These are phyloP conservation scores for Trichopria drosophilae DNA, from an alignment of 2,888 invertebrate genomes.

Conservation along the genomic window DNA sequence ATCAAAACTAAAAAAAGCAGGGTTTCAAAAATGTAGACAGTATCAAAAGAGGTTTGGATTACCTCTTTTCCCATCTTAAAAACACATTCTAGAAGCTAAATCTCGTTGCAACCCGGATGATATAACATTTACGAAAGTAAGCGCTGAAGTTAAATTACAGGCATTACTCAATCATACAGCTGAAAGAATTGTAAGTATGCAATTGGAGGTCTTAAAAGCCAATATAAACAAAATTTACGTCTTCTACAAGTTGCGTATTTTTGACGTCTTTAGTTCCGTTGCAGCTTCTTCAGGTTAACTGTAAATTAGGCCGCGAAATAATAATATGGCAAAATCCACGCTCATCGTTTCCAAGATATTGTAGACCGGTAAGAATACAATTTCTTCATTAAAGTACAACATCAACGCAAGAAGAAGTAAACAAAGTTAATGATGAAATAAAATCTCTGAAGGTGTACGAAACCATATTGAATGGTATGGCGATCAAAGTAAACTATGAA, in stretches of 20 bases:
- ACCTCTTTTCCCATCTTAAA: slow-evolving; percentile 1
- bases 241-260: not conserved
- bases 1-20: slow-evolving; percentile 6
- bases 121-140: not conserved
- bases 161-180: slow-evolving; percentile 10
- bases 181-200: slow-evolving; percentile 11
- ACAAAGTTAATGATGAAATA: slow-evolving; percentile 25
- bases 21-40: not conserved
- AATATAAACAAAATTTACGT: slow-evolving; percentile 16
- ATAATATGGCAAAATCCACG: slow-evolving; percentile 26
- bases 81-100: slow-evolving; percentile 13
- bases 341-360: slow-evolving; percentile 20
- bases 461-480: slow-evolving; percentile 3
- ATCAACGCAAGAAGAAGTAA: slow-evolving; percentile 10
- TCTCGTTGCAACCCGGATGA: not conserved
- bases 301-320: not conserved
- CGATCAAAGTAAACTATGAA: slow-evolving; percentile 15
- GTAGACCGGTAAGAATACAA: slow-evolving; percentile 21
- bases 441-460: slow-evolving; percentile 11
- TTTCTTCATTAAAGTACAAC: slow-evolving; percentile 19
- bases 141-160: slow-evolving; percentile 2
- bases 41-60: not conserved
- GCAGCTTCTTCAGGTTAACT: slow-evolving; percentile 4
- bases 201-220: slow-evolving; percentile 7
- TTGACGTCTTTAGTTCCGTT: slow-evolving; percentile 17